Conservation (phyloP, 2,888 invertebrate species). For the Drosophila robusta region DNA sequence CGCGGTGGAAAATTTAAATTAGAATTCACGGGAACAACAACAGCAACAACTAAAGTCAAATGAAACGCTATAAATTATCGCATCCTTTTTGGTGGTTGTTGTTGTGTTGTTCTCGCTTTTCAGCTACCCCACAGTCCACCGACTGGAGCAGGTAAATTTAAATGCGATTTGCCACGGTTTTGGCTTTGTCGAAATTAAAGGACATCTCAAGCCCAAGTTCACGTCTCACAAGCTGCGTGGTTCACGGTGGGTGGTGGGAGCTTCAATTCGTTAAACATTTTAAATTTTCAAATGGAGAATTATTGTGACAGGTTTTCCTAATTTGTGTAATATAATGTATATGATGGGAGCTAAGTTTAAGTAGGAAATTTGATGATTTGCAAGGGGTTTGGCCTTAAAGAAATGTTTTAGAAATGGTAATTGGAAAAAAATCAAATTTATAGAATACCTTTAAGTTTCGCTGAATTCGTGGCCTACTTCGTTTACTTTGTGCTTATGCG, state of each 20-base stretch:
- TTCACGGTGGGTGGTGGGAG: conserved; percentile 34
- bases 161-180: conserved; percentile 83
- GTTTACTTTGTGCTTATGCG: neutral
- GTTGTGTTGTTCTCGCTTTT: conserved; percentile 24
- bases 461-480: neutral
- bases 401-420: neutral
- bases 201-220: conserved; percentile 22
- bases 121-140: conserved; percentile 3
- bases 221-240: conserved; percentile 27
- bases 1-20: conserved; percentile 83
- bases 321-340: conserved; percentile 39
- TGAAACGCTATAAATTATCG: conserved; percentile 80
- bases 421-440: neutral
- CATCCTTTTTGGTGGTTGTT: conserved; percentile 74
- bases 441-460: neutral
- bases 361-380: conserved; percentile 2
- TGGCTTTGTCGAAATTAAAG: conserved; percentile 69
- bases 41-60: conserved; percentile 51
- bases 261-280: conserved; percentile 19
- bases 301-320: conserved; percentile 71
- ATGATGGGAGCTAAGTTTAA: neutral
- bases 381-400: neutral
- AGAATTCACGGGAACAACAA: conserved; percentile 72
- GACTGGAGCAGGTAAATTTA: conserved; percentile 79
- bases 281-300: conserved; percentile 32